Base-by-base conservation (phyloP, 2,797 vertebrate species). In the Pangasius djambal region DNA sequence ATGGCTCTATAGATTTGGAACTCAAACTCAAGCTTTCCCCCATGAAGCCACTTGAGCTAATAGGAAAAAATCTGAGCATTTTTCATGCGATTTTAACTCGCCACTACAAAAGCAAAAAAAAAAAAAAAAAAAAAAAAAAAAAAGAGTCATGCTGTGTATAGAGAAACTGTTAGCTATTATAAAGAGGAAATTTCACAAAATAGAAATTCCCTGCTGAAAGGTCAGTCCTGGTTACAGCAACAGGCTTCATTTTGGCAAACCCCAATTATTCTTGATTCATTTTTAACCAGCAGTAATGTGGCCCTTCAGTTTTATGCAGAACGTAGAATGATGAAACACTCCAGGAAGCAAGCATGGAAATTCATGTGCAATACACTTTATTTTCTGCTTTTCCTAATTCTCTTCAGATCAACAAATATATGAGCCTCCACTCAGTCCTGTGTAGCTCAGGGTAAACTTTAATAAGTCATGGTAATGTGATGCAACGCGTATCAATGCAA, bases 401-500 rank as follows among this genome's bases (percentile, higher is more conserved):
- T 79, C 77, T 34, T 50, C 50, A 18, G 50, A 79, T 20, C 1
- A 9, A 57, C n/a, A 57, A 31, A 55, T 1, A 4, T 0, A 9
- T 9, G 77, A 57, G 52, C 77, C 50, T 57, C 3, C 52, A 20
- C n/a, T 57, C n/a, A 12, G 77, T 57, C 52, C 52, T 22, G 18
- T 1, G 15, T 10, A 57, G 50, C 5, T 55, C 77, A 0, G 50
- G 18, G 18, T 18, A 4, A 55, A n/a, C 16, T 34, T 13, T 15
- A 82, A 82, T 59, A 59, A 37, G 52, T 59, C 79, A 40, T 61
- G 34, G 52, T 40, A 40, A 82, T 40, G 22, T 82, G 79, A 82
- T 82, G 79, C 55, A 82, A 82, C 34, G 2, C 2, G 28, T 5
- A 52, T 31, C 75, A 78, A 55, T 31, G 15, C 1, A 7, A 28